Base-by-base conservation (phyloP, 2,888 invertebrate species). In the Camptogramma bilineatum region DNA sequence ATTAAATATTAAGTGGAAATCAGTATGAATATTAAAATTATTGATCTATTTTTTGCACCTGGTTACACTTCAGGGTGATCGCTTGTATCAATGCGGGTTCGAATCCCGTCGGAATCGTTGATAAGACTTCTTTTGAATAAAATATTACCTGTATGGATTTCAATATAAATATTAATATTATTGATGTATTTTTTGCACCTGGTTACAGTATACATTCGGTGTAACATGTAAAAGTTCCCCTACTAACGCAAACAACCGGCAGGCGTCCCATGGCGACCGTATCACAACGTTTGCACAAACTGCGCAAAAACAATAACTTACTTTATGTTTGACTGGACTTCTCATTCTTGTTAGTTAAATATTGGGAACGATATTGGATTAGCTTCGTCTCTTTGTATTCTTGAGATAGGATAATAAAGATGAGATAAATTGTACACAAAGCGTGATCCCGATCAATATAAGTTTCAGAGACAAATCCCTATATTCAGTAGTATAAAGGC, bases 211-310 rank as follows among this genome's bases (percentile, higher is more conserved):
- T 50, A 21, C 13, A 39, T 39, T 39, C 34, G 34, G 34, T 39
- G 34, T 39, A 39, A 51, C 54, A 47, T 54, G 54, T 34, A 64
- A 64, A 64, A 64, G 64, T 64, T 59, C 19, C 42, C 52, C 53
- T 47, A 28, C 54, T 19, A 10, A 28, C 34, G 46, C 50, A 59
- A 64, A 54, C 64, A 57, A 44, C 53, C 42, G 28, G 57, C 53
- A n/a, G 28, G 57, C 52, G 56, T 71, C 71, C 69, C 71, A 61
- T 61, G 58, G 66, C 62, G 68, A 59, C 69, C 62, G 61, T 59
- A 56, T 62, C 70, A 70, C 68, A 70, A 65, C 63, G 63, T 54
- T 60, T 60, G 64, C 16, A 56, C 64, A 52, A 62, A 59, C 55
- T 53, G 28, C 10, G 34, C 56, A 57, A 65, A 57, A 56, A 61